These are phyloP conservation scores for Miichthys miiuy DNA, from an alignment of 2,797 vertebrate genomes.

Conservation along the genomic window DNA sequence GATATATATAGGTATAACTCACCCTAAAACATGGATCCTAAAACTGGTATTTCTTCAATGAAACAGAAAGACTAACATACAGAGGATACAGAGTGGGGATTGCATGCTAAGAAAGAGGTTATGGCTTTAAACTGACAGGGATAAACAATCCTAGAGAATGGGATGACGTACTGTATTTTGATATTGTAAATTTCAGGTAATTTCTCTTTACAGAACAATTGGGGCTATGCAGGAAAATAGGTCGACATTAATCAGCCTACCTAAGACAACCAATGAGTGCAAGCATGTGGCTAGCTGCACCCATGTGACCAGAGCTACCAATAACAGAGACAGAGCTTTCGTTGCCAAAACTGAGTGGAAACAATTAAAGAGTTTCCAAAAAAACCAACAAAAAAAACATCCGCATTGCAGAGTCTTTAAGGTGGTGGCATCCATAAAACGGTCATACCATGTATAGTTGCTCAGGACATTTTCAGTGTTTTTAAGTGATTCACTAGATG, in stretches of 20 bases:
- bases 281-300: slow-evolving; percentile 7
- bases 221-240: neutral
- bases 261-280: slow-evolving; percentile 5
- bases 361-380: too few species aligned
- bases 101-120: neutral
- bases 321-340: neutral
- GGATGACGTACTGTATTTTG: neutral
- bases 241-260: neutral
- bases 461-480: too few species aligned
- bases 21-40: neutral
- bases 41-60: neutral
- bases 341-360: too few species aligned
- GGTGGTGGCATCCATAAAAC: too few species aligned
- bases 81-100: neutral
- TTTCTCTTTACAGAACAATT: neutral
- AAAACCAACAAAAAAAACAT: too few species aligned
- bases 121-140: neutral
- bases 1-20: neutral
- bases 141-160: neutral
- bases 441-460: too few species aligned
- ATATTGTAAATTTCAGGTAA: neutral
- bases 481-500: too few species aligned
- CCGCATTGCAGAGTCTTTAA: too few species aligned
- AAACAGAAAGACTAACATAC: neutral
- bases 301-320: neutral